phyloP scores from a whole-genome alignment of 2,113 vertebrate species.

The Microcebus lehilahytsara region DNA sequence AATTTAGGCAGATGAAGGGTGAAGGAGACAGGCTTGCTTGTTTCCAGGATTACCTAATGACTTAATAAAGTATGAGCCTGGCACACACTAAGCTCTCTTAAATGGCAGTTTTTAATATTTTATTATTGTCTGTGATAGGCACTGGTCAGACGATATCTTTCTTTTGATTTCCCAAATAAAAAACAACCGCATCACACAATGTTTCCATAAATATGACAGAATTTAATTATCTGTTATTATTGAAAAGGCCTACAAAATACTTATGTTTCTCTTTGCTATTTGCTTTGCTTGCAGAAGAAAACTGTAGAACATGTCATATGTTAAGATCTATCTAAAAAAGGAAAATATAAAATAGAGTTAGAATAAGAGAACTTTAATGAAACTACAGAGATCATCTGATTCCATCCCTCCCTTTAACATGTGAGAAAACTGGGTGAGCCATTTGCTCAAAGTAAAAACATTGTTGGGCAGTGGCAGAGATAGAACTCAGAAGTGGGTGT shows the following conservation, averaged over 20 bases:
- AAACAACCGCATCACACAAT: not conserved
- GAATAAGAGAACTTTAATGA: not conserved
- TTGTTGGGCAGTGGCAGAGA: not conserved
- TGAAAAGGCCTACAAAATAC: not conserved
- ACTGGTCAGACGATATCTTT: not conserved
- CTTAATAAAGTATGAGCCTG: not conserved
- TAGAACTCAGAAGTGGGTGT: not conserved
- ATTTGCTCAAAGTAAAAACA: not conserved
- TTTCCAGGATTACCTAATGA: not conserved
- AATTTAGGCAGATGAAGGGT: not conserved
- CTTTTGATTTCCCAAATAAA: constrained; percentile 17
- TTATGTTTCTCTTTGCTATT: not conserved
- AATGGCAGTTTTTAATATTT: not conserved
- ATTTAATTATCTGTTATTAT: constrained; percentile 46
- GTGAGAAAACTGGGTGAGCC: not conserved
- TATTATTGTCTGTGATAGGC: not conserved
- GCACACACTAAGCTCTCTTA: not conserved
- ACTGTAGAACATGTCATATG: not conserved
- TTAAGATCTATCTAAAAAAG: not conserved
- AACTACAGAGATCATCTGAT: not conserved
- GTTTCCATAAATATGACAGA: constrained; percentile 17
- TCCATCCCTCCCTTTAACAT: not conserved
- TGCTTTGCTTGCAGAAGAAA: constrained; percentile 33
- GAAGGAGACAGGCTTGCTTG: not conserved
- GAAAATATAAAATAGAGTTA: constrained; percentile 25